These are phyloP conservation scores for Lottia scabra DNA, from an alignment of 2,888 invertebrate genomes.

Conservation along the genomic window DNA sequence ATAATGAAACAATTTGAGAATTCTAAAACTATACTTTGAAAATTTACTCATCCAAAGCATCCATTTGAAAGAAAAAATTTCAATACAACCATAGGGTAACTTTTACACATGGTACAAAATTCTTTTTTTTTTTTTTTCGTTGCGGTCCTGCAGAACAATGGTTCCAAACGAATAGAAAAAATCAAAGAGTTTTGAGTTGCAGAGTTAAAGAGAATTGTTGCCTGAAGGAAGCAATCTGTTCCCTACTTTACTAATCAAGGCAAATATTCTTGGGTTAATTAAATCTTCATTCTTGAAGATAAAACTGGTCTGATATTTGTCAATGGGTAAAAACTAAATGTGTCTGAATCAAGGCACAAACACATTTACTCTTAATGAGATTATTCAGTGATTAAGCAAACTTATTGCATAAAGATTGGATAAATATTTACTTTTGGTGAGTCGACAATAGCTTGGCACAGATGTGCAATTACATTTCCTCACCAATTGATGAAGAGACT, in stretches of 20 bases:
- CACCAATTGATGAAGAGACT: not conserved
- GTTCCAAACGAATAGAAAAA: too few relatives aligned
- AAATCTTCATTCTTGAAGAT: not conserved
- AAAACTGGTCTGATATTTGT: slow-evolving; percentile 5
- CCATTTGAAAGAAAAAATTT: too few relatives aligned
- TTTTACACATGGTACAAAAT: too few relatives aligned
- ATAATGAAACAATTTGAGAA: too few relatives aligned
- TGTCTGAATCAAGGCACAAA: not conserved
- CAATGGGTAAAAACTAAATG: slow-evolving; percentile 4
- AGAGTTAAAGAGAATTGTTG: not conserved
- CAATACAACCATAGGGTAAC: too few relatives aligned
- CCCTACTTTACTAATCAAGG: not conserved
- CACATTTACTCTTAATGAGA: slow-evolving; percentile 2
- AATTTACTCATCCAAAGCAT: too few relatives aligned
- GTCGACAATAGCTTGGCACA: not conserved
- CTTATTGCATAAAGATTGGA: slow-evolving; percentile 2
- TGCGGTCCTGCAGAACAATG: too few relatives aligned
- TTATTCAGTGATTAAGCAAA: slow-evolving; percentile 4
- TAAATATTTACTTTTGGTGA: not conserved
- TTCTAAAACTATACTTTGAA: too few relatives aligned
- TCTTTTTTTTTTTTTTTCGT: too few relatives aligned
- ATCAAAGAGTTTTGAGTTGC: not conserved
- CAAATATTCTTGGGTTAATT: not conserved
- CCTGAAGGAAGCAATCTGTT: not conserved
- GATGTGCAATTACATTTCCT: not conserved